Percentiles rank a stretch among this genome's conserved stretches.
phyloP scores from a whole-genome alignment of 1,140 invertebrate species.

The Doryteuthis pealeii region DNA sequence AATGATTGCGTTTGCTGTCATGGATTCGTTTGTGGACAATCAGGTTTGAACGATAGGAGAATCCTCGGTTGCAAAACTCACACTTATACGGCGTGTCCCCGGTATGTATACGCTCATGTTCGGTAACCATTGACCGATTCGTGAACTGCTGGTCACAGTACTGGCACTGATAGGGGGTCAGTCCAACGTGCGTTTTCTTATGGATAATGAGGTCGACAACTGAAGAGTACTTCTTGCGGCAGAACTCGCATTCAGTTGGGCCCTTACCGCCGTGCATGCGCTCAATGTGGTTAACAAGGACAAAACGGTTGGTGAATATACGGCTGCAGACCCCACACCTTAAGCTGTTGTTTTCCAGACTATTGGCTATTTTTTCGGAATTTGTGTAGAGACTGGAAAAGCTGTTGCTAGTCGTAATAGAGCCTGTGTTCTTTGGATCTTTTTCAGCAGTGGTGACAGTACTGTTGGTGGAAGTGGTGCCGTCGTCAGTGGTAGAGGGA shows the following conservation, averaged over 20 bases:
- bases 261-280: not conserved
- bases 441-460: not conserved
- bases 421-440: no score
- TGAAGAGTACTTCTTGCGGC: not conserved
- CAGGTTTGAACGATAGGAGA: not conserved
- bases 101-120: not conserved
- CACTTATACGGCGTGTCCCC: not conserved
- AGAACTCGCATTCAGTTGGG: not conserved
- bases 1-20: not conserved
- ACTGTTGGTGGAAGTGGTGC: not conserved
- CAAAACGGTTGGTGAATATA: not conserved
- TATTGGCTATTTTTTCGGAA: no score
- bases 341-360: not conserved
- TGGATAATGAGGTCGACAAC: not conserved
- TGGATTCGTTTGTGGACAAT: not conserved
- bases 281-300: not conserved
- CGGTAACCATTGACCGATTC: not conserved
- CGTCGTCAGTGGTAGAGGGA: not conserved
- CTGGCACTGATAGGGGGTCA: not conserved
- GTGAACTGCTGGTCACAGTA: not conserved
- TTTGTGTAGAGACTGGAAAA: no score
- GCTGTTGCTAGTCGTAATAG: no score
- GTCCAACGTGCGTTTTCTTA: not conserved
- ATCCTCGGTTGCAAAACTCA: not conserved
- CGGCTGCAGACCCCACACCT: not conserved